These are phyloP conservation scores for Ameiurus melas DNA, from an alignment of 2,113 vertebrate species.

Conservation along the genomic window DNA sequence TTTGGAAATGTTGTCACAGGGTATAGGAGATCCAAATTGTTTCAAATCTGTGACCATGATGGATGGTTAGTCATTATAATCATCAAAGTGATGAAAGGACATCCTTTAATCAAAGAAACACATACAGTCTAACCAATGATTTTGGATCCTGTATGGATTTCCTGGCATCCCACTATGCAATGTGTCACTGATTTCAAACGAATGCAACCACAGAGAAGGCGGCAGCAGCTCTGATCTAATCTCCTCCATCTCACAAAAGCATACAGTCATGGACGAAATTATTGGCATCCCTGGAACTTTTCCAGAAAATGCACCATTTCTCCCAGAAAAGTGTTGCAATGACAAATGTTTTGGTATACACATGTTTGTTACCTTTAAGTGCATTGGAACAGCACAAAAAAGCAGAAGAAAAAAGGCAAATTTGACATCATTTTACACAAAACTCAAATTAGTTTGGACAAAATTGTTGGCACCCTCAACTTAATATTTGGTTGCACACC, in stretches of 20 bases:
- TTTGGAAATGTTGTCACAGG: background rate
- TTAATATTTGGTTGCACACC: too few species aligned
- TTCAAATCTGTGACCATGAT: background rate
- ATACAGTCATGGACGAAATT: too few species aligned
- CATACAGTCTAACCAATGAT: background rate
- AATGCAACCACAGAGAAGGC: background rate
- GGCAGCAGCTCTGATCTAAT: background rate
- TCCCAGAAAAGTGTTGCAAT: too few species aligned
- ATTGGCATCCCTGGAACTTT: too few species aligned
- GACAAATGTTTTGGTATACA: too few species aligned
- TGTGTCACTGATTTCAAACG: background rate
- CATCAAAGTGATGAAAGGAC: background rate
- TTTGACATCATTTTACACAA: too few species aligned
- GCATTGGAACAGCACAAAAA: too few species aligned
- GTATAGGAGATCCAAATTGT: background rate
- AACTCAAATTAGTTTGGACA: too few species aligned
- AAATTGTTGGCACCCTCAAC: too few species aligned
- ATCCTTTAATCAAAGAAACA: background rate
- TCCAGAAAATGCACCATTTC: too few species aligned
- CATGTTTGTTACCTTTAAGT: too few species aligned
- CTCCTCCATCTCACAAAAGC: background rate
- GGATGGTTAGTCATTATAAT: background rate
- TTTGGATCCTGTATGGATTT: background rate
- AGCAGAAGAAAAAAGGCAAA: too few species aligned
- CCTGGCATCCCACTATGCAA: background rate